These are phyloP conservation scores for Stigmatopora argus DNA, from an alignment of 2,113 vertebrate genomes.

Conservation along the genomic window DNA sequence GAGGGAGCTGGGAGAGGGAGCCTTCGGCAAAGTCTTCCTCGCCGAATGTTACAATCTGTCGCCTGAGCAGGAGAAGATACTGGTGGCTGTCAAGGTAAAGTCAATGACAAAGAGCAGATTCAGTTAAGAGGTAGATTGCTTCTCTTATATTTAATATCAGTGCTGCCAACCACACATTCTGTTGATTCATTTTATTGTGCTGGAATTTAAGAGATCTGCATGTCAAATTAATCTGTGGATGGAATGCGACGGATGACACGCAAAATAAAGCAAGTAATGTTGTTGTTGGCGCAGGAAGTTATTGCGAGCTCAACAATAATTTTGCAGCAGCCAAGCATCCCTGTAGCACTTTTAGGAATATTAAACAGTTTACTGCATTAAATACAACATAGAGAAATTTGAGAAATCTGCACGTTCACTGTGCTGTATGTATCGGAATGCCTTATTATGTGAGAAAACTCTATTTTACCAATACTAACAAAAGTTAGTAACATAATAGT, in stretches of 20 bases:
- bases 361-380: not conserved
- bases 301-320: constrained; percentile 6
- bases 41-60: constrained; percentile 96
- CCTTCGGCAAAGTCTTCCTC: constrained; percentile 97
- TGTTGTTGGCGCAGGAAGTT: constrained; percentile 15
- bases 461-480: too few relatives aligned
- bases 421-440: not conserved
- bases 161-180: not conserved
- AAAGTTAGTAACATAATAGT: too few relatives aligned
- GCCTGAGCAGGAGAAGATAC: constrained; percentile 91
- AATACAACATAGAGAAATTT: not conserved
- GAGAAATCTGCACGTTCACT: not conserved
- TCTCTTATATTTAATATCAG: not conserved
- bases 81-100: constrained; percentile 96
- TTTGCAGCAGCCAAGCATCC: not conserved
- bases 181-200: not conserved
- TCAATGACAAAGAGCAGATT: not conserved
- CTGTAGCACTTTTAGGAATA: not conserved
- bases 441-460: too few relatives aligned
- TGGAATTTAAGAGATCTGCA: not conserved
- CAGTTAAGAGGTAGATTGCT: not conserved
- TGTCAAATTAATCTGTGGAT: not conserved
- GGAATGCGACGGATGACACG: constrained; percentile 2
- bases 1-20: constrained; percentile 95
- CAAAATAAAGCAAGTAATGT: constrained; percentile 22